Percentiles rank a stretch among this genome's conserved stretches.
Conservation (phyloP, 2,888 invertebrate genomes). For the Schizaphis graminum region DNA sequence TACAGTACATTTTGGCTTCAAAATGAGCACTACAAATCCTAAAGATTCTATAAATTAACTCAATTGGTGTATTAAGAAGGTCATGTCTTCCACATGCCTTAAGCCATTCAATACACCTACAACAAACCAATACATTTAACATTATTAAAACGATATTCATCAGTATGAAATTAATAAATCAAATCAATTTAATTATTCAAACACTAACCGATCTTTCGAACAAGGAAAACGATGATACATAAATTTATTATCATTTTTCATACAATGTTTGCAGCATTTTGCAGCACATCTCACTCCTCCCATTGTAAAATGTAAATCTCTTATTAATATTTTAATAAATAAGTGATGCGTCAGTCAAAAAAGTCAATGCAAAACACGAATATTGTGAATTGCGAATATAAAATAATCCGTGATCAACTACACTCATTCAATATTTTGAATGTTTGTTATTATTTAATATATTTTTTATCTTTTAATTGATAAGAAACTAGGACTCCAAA, state of each 20-base stretch:
- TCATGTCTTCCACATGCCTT: no score
- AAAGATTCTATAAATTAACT: background rate
- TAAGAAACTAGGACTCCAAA: slow-evolving; percentile 17
- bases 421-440: no score
- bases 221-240: slow-evolving; percentile 19
- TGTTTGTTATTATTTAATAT: background rate
- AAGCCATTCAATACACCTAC: no score
- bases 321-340: background rate
- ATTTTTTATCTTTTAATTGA: background rate
- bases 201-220: background rate
- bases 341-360: background rate
- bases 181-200: slow-evolving; percentile 8
- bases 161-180: background rate
- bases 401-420: no score
- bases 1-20: background rate
- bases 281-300: slow-evolving; percentile 6
- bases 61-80: no score
- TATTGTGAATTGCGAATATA: background rate
- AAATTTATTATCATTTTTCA: no score
- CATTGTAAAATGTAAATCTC: background rate
- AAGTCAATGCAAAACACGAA: background rate
- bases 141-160: background rate
- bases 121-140: background rate
- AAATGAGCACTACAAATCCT: background rate
- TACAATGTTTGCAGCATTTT: background rate